phyloP scores from a whole-genome alignment of 2,888 invertebrate genomes.

The Bombylius major region DNA sequence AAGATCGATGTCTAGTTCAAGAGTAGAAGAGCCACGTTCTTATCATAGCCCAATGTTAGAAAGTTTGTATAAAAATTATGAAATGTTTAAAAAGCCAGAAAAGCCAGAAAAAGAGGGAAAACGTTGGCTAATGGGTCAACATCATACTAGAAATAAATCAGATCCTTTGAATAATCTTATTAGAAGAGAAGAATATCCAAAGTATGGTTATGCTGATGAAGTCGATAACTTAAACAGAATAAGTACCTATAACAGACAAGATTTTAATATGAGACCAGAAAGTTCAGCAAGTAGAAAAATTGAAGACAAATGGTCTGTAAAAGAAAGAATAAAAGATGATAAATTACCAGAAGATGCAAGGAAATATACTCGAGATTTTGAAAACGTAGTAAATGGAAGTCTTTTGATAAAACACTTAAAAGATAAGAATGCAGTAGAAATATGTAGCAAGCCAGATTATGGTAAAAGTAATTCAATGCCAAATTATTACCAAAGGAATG shows the following conservation, averaged over 20 bases:
- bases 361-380: conserved; percentile 1
- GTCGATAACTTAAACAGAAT: background rate
- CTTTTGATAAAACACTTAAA: conserved; percentile 29
- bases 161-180: background rate
- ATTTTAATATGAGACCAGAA: background rate
- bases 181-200: background rate
- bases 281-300: background rate
- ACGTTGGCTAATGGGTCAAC: background rate
- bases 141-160: background rate
- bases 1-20: conserved; percentile 30
- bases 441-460: conserved; percentile 20
- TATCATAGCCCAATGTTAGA: conserved; percentile 22
- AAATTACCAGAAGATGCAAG: background rate
- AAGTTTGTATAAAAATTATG: conserved; percentile 5
- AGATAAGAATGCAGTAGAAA: conserved; percentile 25
- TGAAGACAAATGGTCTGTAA: background rate
- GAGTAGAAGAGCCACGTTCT: conserved; percentile 23
- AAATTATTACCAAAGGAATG: conserved; percentile 25
- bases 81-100: background rate
- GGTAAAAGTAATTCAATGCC: conserved; percentile 34
- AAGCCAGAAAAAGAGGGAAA: background rate
- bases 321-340: background rate
- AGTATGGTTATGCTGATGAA: background rate
- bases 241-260: background rate
- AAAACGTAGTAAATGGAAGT: conserved; percentile 28